Evolutionary conservation across 2,888 invertebrate genomes (phyloP).

Genomic region (Thecocarcelia acutangulata): DNA sequence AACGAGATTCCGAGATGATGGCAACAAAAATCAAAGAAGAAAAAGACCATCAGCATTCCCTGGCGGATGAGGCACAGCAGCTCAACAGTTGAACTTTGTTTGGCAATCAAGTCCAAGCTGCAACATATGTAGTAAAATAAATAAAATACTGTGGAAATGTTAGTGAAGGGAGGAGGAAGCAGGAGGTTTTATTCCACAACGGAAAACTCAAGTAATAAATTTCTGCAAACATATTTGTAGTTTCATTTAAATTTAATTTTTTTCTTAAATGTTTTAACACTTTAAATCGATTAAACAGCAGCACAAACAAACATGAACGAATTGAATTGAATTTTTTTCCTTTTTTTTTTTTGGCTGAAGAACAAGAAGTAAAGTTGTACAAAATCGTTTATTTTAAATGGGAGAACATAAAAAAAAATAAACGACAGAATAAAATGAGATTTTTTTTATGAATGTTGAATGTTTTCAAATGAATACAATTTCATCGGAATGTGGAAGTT

Average conservation of each 20-base stretch:
- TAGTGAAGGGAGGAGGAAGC: slow-evolving; percentile 1
- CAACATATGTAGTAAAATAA: background rate
- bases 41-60: slow-evolving; percentile 26
- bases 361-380: background rate
- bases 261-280: no score
- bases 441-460: slow-evolving; percentile 12
- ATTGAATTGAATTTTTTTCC: no score
- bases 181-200: no score
- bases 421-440: slow-evolving; percentile 11
- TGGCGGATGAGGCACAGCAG: slow-evolving; percentile 13
- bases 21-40: background rate
- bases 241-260: no score
- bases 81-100: background rate
- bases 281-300: no score
- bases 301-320: background rate
- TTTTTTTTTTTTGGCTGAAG: background rate
- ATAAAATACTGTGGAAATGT: background rate
- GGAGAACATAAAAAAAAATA: slow-evolving; percentile 9
- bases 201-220: no score
- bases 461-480: slow-evolving; percentile 5
- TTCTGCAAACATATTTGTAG: no score
- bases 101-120: background rate
- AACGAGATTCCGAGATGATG: background rate
- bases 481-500: background rate
- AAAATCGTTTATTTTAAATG: slow-evolving; percentile 35